A percentile compares a stretch with the other conserved stretches of the same genome.
phyloP scores from a whole-genome alignment of 2,797 vertebrate genomes.

The Oophaga sylvatica region DNA sequence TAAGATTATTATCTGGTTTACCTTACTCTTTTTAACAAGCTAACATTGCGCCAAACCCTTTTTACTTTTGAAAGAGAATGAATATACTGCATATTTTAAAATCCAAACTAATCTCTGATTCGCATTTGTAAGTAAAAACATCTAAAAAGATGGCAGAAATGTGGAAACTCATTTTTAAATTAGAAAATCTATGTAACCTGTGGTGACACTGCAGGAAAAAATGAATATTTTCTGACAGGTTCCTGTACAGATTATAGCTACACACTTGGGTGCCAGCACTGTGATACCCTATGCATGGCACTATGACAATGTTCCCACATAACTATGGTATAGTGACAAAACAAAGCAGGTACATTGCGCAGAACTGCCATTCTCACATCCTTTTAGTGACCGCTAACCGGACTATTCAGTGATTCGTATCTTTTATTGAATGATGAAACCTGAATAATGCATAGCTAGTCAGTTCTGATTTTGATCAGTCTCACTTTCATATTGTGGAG shows the following conservation, averaged over 20 bases:
- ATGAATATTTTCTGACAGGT: not conserved
- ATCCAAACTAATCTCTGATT: too few relatives aligned
- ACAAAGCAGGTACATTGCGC: not conserved
- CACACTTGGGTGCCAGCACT: not conserved
- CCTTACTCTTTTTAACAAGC: too few relatives aligned
- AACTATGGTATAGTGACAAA: not conserved
- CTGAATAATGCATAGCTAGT: conserved; percentile 44
- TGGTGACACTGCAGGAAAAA: not conserved
- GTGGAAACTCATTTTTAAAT: too few relatives aligned
- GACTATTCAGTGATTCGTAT: conserved; percentile 17
- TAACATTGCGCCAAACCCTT: too few relatives aligned
- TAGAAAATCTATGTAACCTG: too few relatives aligned
- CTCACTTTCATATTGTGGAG: conserved; percentile 37
- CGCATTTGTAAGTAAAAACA: too few relatives aligned
- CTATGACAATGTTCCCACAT: not conserved
- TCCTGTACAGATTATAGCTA: not conserved
- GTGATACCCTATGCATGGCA: not conserved
- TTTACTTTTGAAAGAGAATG: too few relatives aligned
- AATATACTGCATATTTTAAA: too few relatives aligned
- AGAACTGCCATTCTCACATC: conserved; percentile 2
- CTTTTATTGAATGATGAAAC: conserved; percentile 39
- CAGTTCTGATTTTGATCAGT: conserved; percentile 40
- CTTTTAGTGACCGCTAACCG: not conserved
- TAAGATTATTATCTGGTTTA: too few relatives aligned
- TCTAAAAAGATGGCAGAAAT: too few relatives aligned